phyloP scores from a whole-genome alignment of 1,140 invertebrate species.

The Drosophila quadrilineata region DNA sequence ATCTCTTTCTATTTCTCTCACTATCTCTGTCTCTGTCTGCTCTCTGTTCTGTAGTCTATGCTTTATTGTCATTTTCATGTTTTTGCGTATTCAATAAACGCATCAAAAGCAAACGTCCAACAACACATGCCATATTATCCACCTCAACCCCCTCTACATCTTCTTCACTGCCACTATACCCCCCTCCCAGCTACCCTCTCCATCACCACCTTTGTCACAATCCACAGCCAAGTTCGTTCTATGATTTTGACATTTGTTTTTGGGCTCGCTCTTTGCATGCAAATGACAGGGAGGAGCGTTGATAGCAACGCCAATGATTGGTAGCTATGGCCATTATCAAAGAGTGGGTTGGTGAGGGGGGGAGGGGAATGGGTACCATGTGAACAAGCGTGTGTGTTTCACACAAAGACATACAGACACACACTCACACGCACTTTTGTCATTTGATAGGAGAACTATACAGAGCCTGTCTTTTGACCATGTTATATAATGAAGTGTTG shows the following conservation, averaged over 20 bases:
- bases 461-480: slow-evolving; percentile 10
- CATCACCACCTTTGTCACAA: not conserved
- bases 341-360: not conserved
- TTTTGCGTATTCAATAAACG: slow-evolving; percentile 76
- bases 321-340: slow-evolving; percentile 2
- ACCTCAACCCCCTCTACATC: not conserved
- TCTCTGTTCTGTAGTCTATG: slow-evolving; percentile 31
- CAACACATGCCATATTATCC: slow-evolving; percentile 10
- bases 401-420: not conserved
- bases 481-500: slow-evolving; percentile 44
- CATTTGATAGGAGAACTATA: slow-evolving; percentile 30
- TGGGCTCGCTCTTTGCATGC: slow-evolving; percentile 57
- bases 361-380: not conserved
- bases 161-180: not conserved
- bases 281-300: slow-evolving; percentile 56
- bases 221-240: slow-evolving; percentile 39
- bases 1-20: slow-evolving; percentile 15
- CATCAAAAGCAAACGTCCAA: slow-evolving; percentile 10
- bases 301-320: slow-evolving; percentile 52
- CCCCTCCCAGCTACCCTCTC: not conserved
- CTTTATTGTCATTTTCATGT: slow-evolving; percentile 67
- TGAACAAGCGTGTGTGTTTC: slow-evolving; percentile 2
- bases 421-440: not conserved
- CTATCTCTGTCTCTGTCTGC: slow-evolving; percentile 21
- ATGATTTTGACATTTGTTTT: slow-evolving; percentile 78